Evolutionary conservation across 2,888 invertebrate genomes (phyloP).

Genomic region (Archaeoteleia sp.): DNA sequence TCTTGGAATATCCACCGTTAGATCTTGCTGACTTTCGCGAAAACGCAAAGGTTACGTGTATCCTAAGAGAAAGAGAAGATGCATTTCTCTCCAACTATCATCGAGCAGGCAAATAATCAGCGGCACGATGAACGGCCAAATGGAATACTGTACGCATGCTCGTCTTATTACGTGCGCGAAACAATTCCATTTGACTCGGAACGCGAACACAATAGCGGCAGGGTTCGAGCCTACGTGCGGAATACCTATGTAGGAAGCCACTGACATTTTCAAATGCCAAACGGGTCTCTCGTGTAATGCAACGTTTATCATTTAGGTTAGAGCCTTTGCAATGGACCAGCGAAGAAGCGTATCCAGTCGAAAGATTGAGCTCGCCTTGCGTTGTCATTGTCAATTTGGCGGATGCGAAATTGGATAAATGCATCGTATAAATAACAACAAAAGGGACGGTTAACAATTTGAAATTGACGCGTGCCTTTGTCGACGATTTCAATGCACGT

Average conservation of each 20-base stretch:
- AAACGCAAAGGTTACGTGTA: slow-evolving; percentile 26
- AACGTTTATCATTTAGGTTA: slow-evolving; percentile 62
- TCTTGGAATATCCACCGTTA: slow-evolving; percentile 24
- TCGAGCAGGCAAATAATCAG: slow-evolving; percentile 27
- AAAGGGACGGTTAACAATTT: too few relatives aligned
- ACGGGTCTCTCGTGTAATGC: slow-evolving; percentile 55
- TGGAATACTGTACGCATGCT: slow-evolving; percentile 16
- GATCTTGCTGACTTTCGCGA: slow-evolving; percentile 49
- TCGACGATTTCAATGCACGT: too few relatives aligned
- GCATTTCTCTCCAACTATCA: slow-evolving; percentile 39
- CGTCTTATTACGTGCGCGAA: slow-evolving; percentile 24
- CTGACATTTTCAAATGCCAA: slow-evolving; percentile 72
- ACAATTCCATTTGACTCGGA: slow-evolving; percentile 45
- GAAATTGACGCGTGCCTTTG: too few relatives aligned
- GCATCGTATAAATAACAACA: too few relatives aligned
- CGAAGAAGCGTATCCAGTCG: slow-evolving; percentile 11
- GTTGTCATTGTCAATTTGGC: too few relatives aligned
- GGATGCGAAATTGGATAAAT: too few relatives aligned
- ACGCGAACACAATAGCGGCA: slow-evolving; percentile 55
- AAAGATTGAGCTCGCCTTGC: not conserved
- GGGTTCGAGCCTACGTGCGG: slow-evolving; percentile 54
- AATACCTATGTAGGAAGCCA: slow-evolving; percentile 65
- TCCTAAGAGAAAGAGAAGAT: slow-evolving; percentile 41
- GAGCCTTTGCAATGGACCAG: slow-evolving; percentile 44
- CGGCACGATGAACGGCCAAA: slow-evolving; percentile 18